Evolutionary conservation across 2,113 vertebrate genomes (phyloP), one percentile per base, ranked within the genome.

Genomic region (Salminus brasiliensis): DNA sequence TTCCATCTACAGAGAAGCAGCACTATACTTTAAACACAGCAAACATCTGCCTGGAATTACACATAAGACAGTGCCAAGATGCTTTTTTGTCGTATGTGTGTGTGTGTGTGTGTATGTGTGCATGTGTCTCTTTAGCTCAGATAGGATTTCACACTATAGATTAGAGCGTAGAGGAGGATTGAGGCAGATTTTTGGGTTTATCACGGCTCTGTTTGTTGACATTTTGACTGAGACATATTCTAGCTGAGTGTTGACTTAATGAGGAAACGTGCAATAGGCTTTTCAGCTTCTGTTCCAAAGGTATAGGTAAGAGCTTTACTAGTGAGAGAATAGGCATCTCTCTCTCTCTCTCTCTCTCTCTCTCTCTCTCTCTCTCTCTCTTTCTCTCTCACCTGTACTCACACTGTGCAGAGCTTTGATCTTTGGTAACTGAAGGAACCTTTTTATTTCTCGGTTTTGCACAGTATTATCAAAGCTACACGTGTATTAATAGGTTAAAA

Each of bases 61-160:
- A 69, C 57, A 34, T 34, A 66, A 69, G 41, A 21, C 39, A 49
- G 62, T 60, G 72, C 52, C 62, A 59, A 74, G 16, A 74, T 25
- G 32, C 36, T 45, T 41, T n/a, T 63, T 55, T 62, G 67, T 81
- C 36, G n/a, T 4, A n/a, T n/a, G n/a, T n/a, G n/a, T n/a, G n/a
- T 69, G 32, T 71, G 57, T 55, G 69, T 76, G 55, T 34, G 13
- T 63, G 36, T 72, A 27, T 27, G 41, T 74, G 55, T 34, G 23
- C 23, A 15, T 60, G 21, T 30, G 7, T 62, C n/a, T 25, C 13
- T 69, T 34, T 47, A 62, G 53, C 32, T 70, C 39, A 76, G 57
- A 45, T 47, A 16, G 34, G 73, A 76, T 76, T 81, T 76, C 67
- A 55, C 47, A 55, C 27, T 76, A 2, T 45, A 15, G 59, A 72